Evolutionary conservation across 2,797 vertebrate species (phyloP).

Genomic region (Prionace glauca): DNA sequence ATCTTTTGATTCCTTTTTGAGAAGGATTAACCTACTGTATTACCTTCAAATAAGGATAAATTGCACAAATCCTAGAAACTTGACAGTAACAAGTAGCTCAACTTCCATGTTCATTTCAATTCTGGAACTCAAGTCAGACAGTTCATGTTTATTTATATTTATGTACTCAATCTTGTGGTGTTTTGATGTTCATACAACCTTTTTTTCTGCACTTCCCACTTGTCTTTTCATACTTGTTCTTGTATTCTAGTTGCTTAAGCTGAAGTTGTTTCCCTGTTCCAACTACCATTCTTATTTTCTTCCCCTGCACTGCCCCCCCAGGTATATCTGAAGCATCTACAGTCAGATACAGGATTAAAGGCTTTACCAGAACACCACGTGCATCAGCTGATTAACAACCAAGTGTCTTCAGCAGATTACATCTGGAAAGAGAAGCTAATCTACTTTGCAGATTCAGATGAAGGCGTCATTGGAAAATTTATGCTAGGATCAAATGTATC

Average conservation of each 20-base stretch:
- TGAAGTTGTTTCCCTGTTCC: background rate
- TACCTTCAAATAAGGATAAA: too few species aligned
- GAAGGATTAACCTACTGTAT: too few species aligned
- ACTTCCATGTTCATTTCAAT: too few species aligned
- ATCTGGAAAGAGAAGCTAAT: conserved; percentile 57
- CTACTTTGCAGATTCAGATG: conserved; percentile 63
- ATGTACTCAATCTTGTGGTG: too few species aligned
- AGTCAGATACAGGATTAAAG: conserved; percentile 47
- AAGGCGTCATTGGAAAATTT: conserved; percentile 59
- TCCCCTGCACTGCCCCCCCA: conserved; percentile 43
- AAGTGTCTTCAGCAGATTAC: conserved; percentile 61
- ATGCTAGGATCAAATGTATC: conserved; percentile 55
- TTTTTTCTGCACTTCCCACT: too few species aligned
- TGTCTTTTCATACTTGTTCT: too few species aligned
- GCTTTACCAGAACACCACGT: conserved; percentile 54
- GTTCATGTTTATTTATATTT: too few species aligned
- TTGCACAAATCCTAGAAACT: too few species aligned
- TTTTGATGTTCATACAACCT: too few species aligned
- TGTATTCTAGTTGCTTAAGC: background rate
- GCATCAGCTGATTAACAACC: conserved; percentile 58
- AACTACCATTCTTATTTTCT: conserved; percentile 15
- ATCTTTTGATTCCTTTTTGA: too few species aligned
- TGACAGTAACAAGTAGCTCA: too few species aligned
- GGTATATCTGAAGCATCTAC: conserved; percentile 70
- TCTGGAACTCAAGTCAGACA: too few species aligned